Evolutionary conservation across 2,888 invertebrate species (phyloP), one percentile per base, ranked within the genome.

Genomic region (Lasioglossum figueresi): DNA sequence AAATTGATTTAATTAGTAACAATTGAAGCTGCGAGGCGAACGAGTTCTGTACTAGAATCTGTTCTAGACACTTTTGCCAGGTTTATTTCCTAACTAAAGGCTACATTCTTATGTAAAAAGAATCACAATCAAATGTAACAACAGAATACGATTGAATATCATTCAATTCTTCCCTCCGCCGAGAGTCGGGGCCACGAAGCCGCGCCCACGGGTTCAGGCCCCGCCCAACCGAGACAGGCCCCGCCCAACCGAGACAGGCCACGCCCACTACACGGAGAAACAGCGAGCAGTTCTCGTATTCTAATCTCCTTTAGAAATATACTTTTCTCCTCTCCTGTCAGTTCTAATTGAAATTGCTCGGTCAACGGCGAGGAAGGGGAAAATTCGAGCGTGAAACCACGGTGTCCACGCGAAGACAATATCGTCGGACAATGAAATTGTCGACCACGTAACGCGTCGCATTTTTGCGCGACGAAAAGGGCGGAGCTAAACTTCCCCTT

Each of bases 41-140:
- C 23, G 23, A 23, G 23, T 52, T 52, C 52, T 3, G 3, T n/a
- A 45, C 16, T 16, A 16, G 16, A 45, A 45, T 16, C 4, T 16
- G 4, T 19, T 19, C 6, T 0, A 4, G 23, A 23, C 8, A 23
- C 8, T 23, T n/a, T n/a, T 1, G 0, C 23, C 23, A 23, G 2
- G 23, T 52, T 23, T 8, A 52, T 8, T 23, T 8, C 0, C 23
- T 23, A 8, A 6, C 4, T 52, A 8, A 8, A 23, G 23, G 2
- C 2, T 8, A 23, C 23, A 23, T 52, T 52, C 8, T 23, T 52
- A 8, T 8, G 0, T 2, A 23, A 52, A 23, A 52, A 52, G 1
- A 19, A 52, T 19, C 8, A 23, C n/a, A 23, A 2, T 56, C 4
- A n/a, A 56, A 56, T n/a, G n/a, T n/a, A 56, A n/a, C 3, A 23